Evolutionary conservation across 2,113 vertebrate species (phyloP).

Genomic region (Myrmecobius fasciatus): DNA sequence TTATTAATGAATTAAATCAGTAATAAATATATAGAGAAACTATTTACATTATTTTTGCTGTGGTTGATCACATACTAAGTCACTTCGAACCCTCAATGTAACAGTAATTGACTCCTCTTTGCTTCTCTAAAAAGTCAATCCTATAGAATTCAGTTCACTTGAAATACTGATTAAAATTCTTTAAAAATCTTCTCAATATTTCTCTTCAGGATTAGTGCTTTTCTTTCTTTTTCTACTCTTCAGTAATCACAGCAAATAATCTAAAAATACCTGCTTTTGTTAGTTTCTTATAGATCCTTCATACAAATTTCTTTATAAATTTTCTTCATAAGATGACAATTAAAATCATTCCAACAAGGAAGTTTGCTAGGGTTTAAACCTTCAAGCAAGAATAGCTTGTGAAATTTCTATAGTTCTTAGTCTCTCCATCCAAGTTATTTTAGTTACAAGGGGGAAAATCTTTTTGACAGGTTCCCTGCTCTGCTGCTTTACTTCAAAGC

Average conservation of each 20-base stretch:
- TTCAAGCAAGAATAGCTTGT: neutral
- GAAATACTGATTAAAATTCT: neutral
- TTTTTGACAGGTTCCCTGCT: neutral
- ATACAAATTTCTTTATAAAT: neutral
- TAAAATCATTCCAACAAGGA: neutral
- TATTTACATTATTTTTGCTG: neutral
- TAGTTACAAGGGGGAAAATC: neutral
- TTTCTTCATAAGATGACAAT: neutral
- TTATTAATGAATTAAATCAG: neutral
- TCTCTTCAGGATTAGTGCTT: neutral
- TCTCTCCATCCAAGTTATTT: neutral
- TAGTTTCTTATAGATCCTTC: neutral
- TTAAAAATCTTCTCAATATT: neutral
- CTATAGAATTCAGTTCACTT: neutral
- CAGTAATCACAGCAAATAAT: neutral
- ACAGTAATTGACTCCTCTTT: neutral
- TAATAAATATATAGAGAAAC: neutral
- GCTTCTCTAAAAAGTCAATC: neutral
- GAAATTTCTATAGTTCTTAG: neutral
- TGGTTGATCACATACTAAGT: neutral
- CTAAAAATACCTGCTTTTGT: neutral
- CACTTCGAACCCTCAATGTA: neutral
- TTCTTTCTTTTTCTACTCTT: neutral
- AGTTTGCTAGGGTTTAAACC: neutral
- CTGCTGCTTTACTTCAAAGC: neutral